Base-by-base conservation (phyloP, 2,113 vertebrate genomes). In the Nibea albiflora region DNA sequence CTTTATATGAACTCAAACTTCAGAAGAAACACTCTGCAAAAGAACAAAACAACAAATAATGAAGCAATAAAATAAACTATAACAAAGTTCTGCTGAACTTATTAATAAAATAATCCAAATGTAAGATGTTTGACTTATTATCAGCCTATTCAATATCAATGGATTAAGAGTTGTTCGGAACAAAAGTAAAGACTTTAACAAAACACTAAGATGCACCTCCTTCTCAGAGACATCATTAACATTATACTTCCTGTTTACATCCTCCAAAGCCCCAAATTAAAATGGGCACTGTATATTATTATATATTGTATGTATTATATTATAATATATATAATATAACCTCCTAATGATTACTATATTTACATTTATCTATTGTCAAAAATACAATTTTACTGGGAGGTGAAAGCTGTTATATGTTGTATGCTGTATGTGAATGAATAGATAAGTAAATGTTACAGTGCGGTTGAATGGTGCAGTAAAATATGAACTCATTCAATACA, bases 401-500 rank as follows among this genome's bases (percentile, higher is more conserved):
- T 54, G 35, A 4, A 46, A 11, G 11, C 11, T 44, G 3, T 62
- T 19, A 1, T 35, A 35, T 35, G 31, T 35, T 35, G 28, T 28
- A 35, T 35, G 28, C 17, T 42, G 2, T 15, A 6, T 68, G 53
- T 50, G 54, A 26, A 4, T 4, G 1, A 17, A 16, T 20, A 47
- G 1, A 47, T 58, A 14, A n/a, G n/a, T n/a, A n/a, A n/a, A 19
- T 22, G 28, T 0, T 35, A 11, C 28, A 52, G 28, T 57, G 39
- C 63, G 46, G 4, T 39, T 50, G 17, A 6, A 50, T 22, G 16
- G 14, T 42, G 8, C 11, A 35, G 26, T 11, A 3, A 70, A 79
- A 67, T n/a, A 81, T 44, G 4, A 79, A 31, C 42, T 28, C 11
- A 63, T 11, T 56, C 10, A 4, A 67, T 65, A 50, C 11, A n/a